Conservation (phyloP, 1,140 invertebrate genomes). For the Drosophila pallidifrons region DNA sequence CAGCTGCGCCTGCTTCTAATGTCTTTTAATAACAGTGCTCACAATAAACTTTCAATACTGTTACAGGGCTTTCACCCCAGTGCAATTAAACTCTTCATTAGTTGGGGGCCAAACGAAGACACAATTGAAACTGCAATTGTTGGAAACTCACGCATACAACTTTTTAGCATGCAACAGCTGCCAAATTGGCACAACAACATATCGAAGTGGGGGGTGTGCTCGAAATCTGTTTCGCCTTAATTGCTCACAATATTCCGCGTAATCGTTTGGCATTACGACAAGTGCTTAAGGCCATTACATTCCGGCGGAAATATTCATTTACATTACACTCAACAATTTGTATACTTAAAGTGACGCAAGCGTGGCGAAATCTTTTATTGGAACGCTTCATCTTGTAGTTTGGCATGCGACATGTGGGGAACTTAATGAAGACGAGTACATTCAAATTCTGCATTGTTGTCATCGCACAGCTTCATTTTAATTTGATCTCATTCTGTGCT, state of each 20-base stretch:
- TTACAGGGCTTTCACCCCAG: neutral
- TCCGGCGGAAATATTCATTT: neutral
- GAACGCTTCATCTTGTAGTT: neutral
- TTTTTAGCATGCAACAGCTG: conserved; percentile 7
- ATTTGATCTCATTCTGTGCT: neutral
- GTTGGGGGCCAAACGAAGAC: conserved; percentile 38
- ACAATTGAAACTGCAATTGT: conserved; percentile 30
- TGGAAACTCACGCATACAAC: neutral
- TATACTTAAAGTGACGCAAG: neutral
- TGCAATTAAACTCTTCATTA: conserved; percentile 62
- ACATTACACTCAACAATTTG: neutral
- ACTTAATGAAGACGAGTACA: conserved; percentile 7
- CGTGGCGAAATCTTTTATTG: neutral
- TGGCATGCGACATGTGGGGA: conserved; percentile 7
- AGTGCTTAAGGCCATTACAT: neutral
- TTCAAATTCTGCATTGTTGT: conserved; percentile 2
- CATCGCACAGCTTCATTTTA: conserved; percentile 10
- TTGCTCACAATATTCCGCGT: neutral
- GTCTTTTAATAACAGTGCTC: conserved; percentile 46
- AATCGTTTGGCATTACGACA: neutral
- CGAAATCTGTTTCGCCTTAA: neutral
- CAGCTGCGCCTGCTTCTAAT: conserved; percentile 19
- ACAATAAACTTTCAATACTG: neutral
- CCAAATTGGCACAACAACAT: neutral
- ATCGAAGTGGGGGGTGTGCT: neutral